Conservation (phyloP, 2,797 vertebrate genomes). For the Prunella strophiata region DNA sequence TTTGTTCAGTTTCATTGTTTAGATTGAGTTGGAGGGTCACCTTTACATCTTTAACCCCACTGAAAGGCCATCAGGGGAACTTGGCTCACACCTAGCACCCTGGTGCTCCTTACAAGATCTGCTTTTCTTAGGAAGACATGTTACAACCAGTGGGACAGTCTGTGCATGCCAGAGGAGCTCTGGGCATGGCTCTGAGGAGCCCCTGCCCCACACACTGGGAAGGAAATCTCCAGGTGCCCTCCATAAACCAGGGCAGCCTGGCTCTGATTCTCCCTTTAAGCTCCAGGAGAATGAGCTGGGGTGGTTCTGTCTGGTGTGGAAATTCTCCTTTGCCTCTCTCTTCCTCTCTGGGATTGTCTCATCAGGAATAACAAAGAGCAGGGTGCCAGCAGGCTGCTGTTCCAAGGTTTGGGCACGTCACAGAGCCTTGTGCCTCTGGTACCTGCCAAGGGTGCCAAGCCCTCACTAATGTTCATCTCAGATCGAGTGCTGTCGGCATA, state of each 20-base stretch:
- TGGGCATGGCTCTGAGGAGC: background rate
- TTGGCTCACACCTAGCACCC: background rate
- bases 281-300: background rate
- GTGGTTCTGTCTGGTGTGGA: background rate
- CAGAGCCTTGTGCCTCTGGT: background rate
- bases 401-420: background rate
- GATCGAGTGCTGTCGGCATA: background rate
- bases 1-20: background rate
- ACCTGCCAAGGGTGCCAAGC: background rate
- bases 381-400: background rate
- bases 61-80: background rate
- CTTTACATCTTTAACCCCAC: background rate
- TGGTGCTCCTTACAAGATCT: background rate
- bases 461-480: background rate
- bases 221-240: background rate
- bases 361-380: background rate
- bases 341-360: background rate
- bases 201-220: fast-evolving
- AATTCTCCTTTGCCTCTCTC: background rate
- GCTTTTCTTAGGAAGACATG: background rate
- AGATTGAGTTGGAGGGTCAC: background rate
- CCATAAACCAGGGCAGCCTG: background rate
- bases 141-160: background rate
- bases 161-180: background rate
- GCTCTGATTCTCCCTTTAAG: background rate